Conservation (phyloP, 2,888 invertebrate genomes). For the Scaptomyza reducta region DNA sequence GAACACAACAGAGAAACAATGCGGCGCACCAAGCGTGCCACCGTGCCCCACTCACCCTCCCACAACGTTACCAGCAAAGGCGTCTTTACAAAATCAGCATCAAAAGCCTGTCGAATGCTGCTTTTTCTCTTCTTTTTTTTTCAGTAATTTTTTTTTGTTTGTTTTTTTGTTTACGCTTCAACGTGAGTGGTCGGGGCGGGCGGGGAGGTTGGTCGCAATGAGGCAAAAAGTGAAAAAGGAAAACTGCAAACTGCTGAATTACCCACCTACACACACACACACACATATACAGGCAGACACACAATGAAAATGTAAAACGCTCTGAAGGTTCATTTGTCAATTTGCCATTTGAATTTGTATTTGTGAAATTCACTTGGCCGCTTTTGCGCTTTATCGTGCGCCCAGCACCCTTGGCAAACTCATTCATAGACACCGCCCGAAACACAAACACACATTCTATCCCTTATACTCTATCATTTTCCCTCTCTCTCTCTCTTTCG, state of each 20-base stretch:
- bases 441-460: neutral
- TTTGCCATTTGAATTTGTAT: constrained; percentile 79
- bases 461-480: neutral
- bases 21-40: constrained; percentile 31
- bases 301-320: constrained; percentile 77
- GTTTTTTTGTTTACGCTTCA: constrained; percentile 65
- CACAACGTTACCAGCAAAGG: constrained; percentile 38
- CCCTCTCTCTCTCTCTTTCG: neutral
- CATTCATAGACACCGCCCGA: constrained; percentile 16
- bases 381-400: constrained; percentile 63
- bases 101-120: constrained; percentile 74
- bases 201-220: constrained; percentile 38
- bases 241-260: constrained; percentile 48
- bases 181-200: constrained; percentile 22
- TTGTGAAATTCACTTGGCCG: constrained; percentile 78
- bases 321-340: constrained; percentile 78
- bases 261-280: constrained; percentile 30
- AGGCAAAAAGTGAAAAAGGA: constrained; percentile 27
- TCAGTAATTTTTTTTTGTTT: neutral
- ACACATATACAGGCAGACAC: constrained; percentile 38
- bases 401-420: constrained; percentile 11
- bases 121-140: constrained; percentile 3
- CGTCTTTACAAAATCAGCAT: constrained; percentile 77
- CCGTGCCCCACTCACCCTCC: neutral
- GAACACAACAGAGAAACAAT: constrained; percentile 40